Conservation (phyloP, 1,140 invertebrate species). For the Pseudoatta argentina region DNA sequence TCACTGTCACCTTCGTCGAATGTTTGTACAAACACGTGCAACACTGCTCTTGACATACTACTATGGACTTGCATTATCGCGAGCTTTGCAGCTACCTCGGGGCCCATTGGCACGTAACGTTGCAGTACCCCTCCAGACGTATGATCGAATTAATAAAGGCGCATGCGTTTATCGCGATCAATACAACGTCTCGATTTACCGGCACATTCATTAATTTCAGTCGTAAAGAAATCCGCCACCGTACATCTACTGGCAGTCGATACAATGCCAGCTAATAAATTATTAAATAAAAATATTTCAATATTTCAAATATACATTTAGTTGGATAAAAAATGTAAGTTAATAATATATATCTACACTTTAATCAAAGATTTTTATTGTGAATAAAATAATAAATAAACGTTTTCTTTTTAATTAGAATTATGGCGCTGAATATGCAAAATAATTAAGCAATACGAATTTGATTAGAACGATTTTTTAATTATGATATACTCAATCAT, state of each 20-base stretch:
- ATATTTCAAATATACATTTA: background rate
- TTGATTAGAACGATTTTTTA: background rate
- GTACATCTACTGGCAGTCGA: conserved; percentile 24
- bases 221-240: background rate
- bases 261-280: conserved; percentile 32
- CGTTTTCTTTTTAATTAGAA: background rate
- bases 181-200: conserved; percentile 66
- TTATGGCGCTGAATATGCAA: background rate
- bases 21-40: conserved; percentile 63
- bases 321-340: background rate
- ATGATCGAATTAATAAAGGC: conserved; percentile 70
- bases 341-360: background rate
- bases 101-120: conserved; percentile 37
- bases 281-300: background rate
- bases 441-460: background rate
- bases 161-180: conserved; percentile 73
- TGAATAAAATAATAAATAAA: background rate
- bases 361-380: background rate
- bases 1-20: conserved; percentile 22
- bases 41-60: conserved; percentile 58
- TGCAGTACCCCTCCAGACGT: conserved; percentile 48
- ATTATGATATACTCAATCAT: no score
- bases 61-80: conserved; percentile 35
- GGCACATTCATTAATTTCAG: conserved; percentile 31
- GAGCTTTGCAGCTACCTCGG: conserved; percentile 61